Conservation (phyloP, 92 coral and sea anemone species). For the Epizoanthus scotinus region DNA sequence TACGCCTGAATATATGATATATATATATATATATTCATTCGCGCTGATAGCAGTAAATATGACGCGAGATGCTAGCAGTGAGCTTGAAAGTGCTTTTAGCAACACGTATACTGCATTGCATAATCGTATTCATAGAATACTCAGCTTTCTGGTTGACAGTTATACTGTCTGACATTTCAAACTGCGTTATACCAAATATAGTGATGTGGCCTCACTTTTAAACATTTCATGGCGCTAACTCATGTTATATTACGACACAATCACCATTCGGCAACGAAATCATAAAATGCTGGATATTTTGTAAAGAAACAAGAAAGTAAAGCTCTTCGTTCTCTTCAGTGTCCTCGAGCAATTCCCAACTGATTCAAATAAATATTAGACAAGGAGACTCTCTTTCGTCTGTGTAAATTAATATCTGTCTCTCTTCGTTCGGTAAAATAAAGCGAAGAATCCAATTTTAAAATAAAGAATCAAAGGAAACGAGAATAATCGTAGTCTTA, state of each 20-base stretch:
- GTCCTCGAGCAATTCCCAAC: constrained; percentile 6
- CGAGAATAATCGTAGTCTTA: neutral
- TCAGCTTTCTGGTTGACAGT: neutral
- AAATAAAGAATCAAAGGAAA: neutral
- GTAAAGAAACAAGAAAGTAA: neutral
- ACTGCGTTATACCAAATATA: neutral
- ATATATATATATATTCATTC: too few relatives aligned
- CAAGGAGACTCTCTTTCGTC: neutral
- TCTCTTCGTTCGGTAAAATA: neutral
- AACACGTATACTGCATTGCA: neutral
- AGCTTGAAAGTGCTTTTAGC: neutral
- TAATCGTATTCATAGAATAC: neutral
- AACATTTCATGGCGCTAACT: neutral
- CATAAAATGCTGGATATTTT: neutral
- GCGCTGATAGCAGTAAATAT: too few relatives aligned
- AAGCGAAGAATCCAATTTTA: neutral
- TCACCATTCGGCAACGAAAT: too few relatives aligned
- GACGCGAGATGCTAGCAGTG: too few relatives aligned
- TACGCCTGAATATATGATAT: too few relatives aligned
- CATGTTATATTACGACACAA: neutral
- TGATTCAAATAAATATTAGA: constrained; percentile 2
- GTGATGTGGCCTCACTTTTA: neutral
- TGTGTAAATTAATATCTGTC: neutral
- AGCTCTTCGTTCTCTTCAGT: neutral
- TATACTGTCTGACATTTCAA: neutral